Percentiles rank a stretch among this genome's conserved stretches.
Evolutionary conservation across 2,888 invertebrate species (phyloP).

Genomic region (Lasius fuliginosus): DNA sequence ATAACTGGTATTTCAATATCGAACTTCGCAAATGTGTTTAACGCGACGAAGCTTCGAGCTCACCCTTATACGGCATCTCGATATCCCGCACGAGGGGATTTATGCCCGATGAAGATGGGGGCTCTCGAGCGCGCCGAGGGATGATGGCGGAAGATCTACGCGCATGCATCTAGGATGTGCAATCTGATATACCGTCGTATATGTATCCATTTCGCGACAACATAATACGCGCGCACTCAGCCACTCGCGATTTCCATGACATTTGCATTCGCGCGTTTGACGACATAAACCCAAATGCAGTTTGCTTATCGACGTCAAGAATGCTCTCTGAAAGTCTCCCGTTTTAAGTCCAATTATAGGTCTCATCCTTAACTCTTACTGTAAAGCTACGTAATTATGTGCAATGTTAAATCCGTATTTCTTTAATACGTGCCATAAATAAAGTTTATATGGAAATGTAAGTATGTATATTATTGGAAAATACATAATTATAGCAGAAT

Average conservation of each 20-base stretch:
- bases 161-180: slow-evolving; percentile 61
- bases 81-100: slow-evolving; percentile 22
- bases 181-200: slow-evolving; percentile 38
- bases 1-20: slow-evolving; percentile 15
- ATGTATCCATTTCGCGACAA: slow-evolving; percentile 41
- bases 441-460: neutral
- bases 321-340: slow-evolving; percentile 24
- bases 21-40: slow-evolving; percentile 7
- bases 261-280: slow-evolving; percentile 56
- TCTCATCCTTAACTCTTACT: neutral
- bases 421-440: neutral
- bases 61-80: slow-evolving; percentile 23
- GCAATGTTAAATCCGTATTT: neutral
- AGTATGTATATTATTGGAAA: neutral
- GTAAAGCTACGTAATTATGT: neutral
- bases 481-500: neutral
- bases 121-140: slow-evolving; percentile 10
- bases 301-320: slow-evolving; percentile 24
- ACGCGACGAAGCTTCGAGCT: neutral
- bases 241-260: slow-evolving; percentile 53
- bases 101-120: slow-evolving; percentile 29
- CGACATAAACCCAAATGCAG: slow-evolving; percentile 56
- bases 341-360: neutral
- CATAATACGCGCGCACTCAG: slow-evolving; percentile 16
- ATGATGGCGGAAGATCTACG: slow-evolving; percentile 50